These are phyloP conservation scores for Melangyna quadrimaculata DNA, from an alignment of 2,888 invertebrate genomes.

Conservation along the genomic window DNA sequence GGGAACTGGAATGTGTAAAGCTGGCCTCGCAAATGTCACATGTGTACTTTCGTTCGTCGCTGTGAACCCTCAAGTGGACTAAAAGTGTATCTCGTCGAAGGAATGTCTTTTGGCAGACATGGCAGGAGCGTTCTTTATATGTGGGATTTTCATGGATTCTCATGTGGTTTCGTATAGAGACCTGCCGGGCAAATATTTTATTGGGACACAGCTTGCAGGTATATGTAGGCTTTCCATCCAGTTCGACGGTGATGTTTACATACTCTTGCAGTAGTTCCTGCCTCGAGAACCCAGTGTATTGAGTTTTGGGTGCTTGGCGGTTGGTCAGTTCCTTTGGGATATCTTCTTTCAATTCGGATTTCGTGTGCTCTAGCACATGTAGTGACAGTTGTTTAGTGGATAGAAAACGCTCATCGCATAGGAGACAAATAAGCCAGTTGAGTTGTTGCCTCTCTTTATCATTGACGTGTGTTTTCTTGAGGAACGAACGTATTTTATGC, in stretches of 20 bases:
- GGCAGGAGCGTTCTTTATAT: constrained; percentile 61
- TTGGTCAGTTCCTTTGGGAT: constrained; percentile 46
- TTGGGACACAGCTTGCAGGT: constrained; percentile 64
- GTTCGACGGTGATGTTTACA: constrained; percentile 55
- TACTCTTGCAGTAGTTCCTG: constrained; percentile 63
- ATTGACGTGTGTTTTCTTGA: constrained; percentile 35
- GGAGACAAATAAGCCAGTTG: constrained; percentile 52
- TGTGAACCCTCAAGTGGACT: constrained; percentile 59
- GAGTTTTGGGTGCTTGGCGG: constrained; percentile 60
- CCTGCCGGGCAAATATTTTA: constrained; percentile 48
- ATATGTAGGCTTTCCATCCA: constrained; percentile 60
- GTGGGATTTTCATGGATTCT: constrained; percentile 66
- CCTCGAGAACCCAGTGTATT: constrained; percentile 53
- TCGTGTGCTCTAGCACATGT: constrained; percentile 53
- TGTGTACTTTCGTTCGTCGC: constrained; percentile 59
- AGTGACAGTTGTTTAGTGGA: constrained; percentile 58
- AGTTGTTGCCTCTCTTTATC: constrained; percentile 52
- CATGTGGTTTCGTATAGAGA: constrained; percentile 63
- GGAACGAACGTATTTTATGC: constrained; percentile 52
- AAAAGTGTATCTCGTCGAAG: constrained; percentile 57
- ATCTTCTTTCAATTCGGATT: constrained; percentile 26
- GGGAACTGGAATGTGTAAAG: constrained; percentile 68
- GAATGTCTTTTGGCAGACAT: constrained; percentile 60
- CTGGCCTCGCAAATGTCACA: constrained; percentile 54
- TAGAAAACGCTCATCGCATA: constrained; percentile 63